These are phyloP conservation scores for Apotomis capreana DNA, from an alignment of 2,888 invertebrate genomes.

Conservation along the genomic window DNA sequence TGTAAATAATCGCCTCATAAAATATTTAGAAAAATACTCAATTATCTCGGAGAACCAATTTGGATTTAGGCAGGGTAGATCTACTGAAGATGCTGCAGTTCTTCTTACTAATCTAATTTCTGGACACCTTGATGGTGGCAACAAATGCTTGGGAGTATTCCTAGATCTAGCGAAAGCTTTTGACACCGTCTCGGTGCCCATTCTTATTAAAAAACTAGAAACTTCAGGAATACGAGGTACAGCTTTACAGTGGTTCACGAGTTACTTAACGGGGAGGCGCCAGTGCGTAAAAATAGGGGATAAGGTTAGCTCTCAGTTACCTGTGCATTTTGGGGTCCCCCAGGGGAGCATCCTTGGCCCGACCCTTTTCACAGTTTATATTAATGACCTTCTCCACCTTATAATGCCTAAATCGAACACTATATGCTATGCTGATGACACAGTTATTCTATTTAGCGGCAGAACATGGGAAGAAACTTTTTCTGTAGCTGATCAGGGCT, in stretches of 20 bases:
- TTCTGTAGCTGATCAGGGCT: not conserved
- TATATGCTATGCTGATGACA: not conserved
- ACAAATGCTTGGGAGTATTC: conserved; percentile 34
- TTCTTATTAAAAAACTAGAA: no score
- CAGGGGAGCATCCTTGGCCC: no score
- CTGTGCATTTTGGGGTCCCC: no score
- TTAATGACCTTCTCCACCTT: conserved; percentile 3
- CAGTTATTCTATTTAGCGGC: not conserved
- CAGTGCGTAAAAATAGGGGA: no score
- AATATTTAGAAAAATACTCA: not conserved
- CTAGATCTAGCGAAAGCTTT: conserved; percentile 34
- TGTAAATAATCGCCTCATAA: not conserved
- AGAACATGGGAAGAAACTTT: not conserved
- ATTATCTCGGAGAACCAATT: not conserved
- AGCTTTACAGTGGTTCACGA: no score
- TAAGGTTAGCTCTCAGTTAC: no score
- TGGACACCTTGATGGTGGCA: conserved; percentile 8
- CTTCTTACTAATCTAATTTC: not conserved
- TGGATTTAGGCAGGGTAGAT: conserved; percentile 19
- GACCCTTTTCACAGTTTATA: not conserved
- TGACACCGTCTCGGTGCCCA: not conserved
- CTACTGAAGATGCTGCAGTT: conserved; percentile 31
- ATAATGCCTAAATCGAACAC: not conserved
- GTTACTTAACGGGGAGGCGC: no score
- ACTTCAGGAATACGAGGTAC: no score